phyloP scores from a whole-genome alignment of 2,113 vertebrate species.

The Eidolon helvum region DNA sequence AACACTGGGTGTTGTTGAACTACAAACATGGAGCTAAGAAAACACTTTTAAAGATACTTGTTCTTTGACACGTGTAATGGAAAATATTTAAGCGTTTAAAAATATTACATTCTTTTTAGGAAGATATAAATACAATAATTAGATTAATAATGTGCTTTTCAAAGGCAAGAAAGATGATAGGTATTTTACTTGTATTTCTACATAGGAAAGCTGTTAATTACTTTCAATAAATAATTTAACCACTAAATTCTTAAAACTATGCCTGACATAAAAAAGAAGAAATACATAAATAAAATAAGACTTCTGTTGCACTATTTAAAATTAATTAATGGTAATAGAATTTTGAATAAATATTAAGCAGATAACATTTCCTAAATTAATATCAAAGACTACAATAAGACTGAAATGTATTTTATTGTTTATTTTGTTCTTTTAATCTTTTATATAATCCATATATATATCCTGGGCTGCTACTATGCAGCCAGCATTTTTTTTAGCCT shows the following conservation, averaged over 20 bases:
- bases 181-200: not conserved
- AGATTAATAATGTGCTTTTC: not conserved
- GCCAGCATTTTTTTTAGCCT: not conserved
- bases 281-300: constrained; percentile 10
- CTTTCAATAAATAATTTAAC: not conserved
- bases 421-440: not conserved
- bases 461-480: not conserved
- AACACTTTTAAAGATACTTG: constrained; percentile 37
- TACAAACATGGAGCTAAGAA: constrained; percentile 34
- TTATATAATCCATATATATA: not conserved
- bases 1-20: constrained; percentile 55
- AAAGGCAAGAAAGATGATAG: not conserved
- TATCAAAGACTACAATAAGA: not conserved
- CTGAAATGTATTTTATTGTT: not conserved
- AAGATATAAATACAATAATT: constrained; percentile 12
- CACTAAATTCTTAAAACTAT: not conserved
- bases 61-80: not conserved
- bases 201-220: not conserved
- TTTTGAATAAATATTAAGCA: not conserved
- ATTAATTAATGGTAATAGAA: not conserved
- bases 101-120: not conserved
- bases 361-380: not conserved
- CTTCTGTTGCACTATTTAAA: not conserved
- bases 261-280: not conserved
- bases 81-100: not conserved